Conservation (phyloP, 2,113 vertebrate genomes). For the Rhabdornis inornatus region DNA sequence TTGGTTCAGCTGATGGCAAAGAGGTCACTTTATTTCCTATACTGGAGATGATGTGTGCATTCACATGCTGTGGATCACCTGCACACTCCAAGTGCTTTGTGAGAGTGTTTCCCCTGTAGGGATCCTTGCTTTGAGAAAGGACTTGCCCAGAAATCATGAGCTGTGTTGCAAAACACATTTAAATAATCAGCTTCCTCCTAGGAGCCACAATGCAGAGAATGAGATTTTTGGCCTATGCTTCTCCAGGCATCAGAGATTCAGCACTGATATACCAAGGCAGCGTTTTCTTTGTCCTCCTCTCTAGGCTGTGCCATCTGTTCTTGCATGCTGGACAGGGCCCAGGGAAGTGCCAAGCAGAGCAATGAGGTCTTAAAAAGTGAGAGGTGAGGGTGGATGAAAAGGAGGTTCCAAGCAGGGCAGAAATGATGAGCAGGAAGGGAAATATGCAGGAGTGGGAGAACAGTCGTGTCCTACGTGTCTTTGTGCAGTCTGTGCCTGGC, state of each 20-base stretch:
- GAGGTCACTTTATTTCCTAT: background rate
- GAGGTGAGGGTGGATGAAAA: background rate
- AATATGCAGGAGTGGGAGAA: background rate
- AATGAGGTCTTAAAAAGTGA: rapidly evolving
- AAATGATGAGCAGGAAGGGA: background rate
- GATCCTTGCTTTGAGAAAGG: background rate
- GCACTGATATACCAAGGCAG: background rate
- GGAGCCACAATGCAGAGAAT: background rate
- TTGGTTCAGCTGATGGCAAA: background rate
- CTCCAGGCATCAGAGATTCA: background rate
- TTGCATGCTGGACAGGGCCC: background rate
- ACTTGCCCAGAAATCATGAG: background rate
- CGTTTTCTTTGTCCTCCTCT: background rate
- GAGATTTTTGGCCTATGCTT: background rate
- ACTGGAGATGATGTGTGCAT: background rate
- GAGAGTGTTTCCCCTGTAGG: background rate
- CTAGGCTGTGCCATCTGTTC: background rate
- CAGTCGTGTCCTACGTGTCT: rapidly evolving
- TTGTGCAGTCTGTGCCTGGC: background rate
- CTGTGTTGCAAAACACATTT: background rate
- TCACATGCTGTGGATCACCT: background rate
- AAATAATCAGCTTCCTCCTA: background rate
- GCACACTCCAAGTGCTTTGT: background rate
- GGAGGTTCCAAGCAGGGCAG: background rate
- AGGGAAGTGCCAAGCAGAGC: background rate